Conservation (phyloP, 2,797 vertebrate species). For the Hyperoplus immaculatus region DNA sequence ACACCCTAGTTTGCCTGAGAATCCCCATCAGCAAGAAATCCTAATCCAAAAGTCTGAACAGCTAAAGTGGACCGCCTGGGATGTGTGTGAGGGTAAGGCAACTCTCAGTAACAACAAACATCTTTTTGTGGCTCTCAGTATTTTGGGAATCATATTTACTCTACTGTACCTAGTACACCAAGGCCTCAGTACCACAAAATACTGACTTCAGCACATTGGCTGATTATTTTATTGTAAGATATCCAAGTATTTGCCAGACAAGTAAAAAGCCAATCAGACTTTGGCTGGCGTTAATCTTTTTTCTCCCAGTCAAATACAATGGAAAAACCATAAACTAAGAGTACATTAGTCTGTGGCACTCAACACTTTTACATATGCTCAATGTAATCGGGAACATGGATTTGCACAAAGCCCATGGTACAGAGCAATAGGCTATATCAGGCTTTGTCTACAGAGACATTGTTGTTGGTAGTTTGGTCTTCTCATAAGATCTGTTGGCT, state of each 20-base stretch:
- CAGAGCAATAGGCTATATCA: background rate
- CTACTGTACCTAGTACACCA: background rate
- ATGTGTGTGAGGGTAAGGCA: constrained; percentile 91
- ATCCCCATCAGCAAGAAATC: constrained; percentile 53
- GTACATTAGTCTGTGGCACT: background rate
- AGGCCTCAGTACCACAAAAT: background rate
- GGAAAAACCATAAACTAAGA: background rate
- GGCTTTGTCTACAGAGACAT: background rate
- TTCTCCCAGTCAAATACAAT: background rate
- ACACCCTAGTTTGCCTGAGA: constrained; percentile 81
- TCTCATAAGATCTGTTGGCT: background rate
- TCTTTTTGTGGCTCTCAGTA: background rate
- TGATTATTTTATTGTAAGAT: background rate
- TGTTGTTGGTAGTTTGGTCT: background rate
- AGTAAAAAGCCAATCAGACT: constrained; percentile 1
- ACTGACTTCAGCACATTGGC: background rate
- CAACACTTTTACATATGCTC: background rate
- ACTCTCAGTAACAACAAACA: background rate
- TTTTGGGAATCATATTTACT: background rate
- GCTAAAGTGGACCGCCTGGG: constrained; percentile 92
- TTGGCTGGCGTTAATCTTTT: background rate
- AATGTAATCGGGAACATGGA: background rate
- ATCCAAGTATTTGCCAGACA: constrained; percentile 2
- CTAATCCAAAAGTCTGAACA: constrained; percentile 51
- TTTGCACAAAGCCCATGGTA: background rate